A percentile compares a stretch with the other conserved stretches of the same genome.
These are phyloP conservation scores for Mesochorus sp. DNA, from an alignment of 2,888 invertebrate species.

Conservation along the genomic window DNA sequence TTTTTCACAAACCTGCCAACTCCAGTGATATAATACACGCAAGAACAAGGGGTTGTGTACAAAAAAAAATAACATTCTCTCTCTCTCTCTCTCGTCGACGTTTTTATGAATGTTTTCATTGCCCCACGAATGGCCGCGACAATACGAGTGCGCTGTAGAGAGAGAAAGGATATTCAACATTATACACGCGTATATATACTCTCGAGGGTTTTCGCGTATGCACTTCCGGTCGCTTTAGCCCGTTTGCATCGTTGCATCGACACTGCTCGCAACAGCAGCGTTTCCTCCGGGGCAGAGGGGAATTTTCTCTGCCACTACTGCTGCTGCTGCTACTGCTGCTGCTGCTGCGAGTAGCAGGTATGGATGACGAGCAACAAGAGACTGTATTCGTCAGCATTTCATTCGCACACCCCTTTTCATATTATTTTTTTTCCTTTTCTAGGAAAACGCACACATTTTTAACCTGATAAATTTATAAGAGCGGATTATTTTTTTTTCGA, in stretches of 20 bases:
- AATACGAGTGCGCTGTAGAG: background rate
- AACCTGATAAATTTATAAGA: constrained; percentile 22
- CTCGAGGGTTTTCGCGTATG: constrained; percentile 8
- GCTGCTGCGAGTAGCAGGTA: background rate
- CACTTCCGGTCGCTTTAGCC: constrained; percentile 39
- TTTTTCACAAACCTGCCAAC: constrained; percentile 13
- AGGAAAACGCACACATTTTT: constrained; percentile 39
- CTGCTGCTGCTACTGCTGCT: too few species aligned
- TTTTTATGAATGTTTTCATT: constrained; percentile 16
- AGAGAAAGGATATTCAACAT: background rate
- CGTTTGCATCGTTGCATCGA: constrained; percentile 44
- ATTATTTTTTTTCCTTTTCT: background rate
- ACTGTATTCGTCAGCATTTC: constrained; percentile 44
- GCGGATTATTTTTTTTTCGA: constrained; percentile 3
- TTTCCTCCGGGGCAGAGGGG: constrained; percentile 38
- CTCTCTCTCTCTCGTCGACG: constrained; percentile 2
- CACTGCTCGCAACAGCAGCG: constrained; percentile 31
- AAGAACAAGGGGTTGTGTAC: background rate
- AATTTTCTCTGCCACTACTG: constrained; percentile 7
- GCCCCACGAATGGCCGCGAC: background rate
- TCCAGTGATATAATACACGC: constrained; percentile 5
- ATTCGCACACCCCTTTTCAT: constrained; percentile 31
- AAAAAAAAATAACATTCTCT: background rate
- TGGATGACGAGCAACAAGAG: constrained; percentile 6
- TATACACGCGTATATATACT: background rate